Percentiles rank a stretch among this genome's conserved stretches.
Conservation (phyloP, 2,113 vertebrate species). For the Pyrgilauda ruficollis region DNA sequence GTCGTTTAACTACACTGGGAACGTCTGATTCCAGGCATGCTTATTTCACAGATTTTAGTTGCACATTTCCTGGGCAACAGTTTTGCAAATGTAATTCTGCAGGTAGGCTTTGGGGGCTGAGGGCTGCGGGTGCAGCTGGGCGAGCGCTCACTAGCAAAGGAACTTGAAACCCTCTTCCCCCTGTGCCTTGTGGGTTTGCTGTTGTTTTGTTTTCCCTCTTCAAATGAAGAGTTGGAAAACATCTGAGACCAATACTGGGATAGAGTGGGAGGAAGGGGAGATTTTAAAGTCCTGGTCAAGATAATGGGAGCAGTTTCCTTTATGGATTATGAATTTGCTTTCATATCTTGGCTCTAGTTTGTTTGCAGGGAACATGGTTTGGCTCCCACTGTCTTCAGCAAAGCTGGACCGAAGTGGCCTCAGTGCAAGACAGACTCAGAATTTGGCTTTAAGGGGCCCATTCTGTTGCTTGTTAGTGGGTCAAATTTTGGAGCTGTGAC, state of each 20-base stretch:
- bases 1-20: conserved; percentile 56
- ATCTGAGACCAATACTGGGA: neutral
- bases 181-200: neutral
- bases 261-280: neutral
- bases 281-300: neutral
- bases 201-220: neutral
- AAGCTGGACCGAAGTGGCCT: neutral
- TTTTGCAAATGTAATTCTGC: conserved; percentile 37
- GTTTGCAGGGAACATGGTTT: neutral
- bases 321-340: neutral
- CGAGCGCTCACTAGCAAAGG: rapidly evolving
- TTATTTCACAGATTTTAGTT: conserved; percentile 64
- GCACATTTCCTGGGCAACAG: conserved; percentile 49
- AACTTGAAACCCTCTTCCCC: neutral
- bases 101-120: conserved; percentile 23
- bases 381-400: neutral
- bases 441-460: neutral
- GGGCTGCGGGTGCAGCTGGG: neutral
- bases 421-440: neutral
- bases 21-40: conserved; percentile 48
- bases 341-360: neutral
- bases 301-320: neutral
- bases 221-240: neutral
- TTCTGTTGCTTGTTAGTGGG: neutral
- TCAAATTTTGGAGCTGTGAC: conserved; percentile 12